Conservation (phyloP, 2,113 vertebrate species). For the Marcusenius ussheri region DNA sequence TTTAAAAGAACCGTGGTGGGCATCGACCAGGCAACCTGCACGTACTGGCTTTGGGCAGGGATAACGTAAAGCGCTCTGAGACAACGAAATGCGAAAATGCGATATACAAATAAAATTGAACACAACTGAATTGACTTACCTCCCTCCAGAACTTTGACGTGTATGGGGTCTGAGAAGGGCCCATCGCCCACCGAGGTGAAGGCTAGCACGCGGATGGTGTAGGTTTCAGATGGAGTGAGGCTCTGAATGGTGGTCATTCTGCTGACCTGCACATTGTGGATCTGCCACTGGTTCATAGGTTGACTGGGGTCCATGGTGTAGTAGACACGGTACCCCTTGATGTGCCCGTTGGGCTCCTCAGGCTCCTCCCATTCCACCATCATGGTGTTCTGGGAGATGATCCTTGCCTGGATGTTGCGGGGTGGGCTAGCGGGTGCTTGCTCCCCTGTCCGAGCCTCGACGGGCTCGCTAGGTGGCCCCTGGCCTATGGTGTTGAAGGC, state of each 20-base stretch:
- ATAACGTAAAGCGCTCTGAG: not conserved
- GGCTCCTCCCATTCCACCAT: conserved; percentile 97
- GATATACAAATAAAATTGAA: not conserved
- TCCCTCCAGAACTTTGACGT: conserved; percentile 93
- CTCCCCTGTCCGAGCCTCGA: conserved; percentile 88
- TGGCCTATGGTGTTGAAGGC: conserved; percentile 95
- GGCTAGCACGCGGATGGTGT: conserved; percentile 86
- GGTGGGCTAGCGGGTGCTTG: conserved; percentile 92
- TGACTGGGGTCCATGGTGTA: conserved; percentile 91
- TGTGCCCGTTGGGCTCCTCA: conserved; percentile 92
- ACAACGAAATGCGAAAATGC: not conserved
- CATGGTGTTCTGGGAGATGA: conserved; percentile 90
- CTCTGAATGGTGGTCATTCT: conserved; percentile 88
- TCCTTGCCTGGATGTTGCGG: conserved; percentile 83
- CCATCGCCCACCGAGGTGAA: conserved; percentile 96
- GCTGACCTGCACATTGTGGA: conserved; percentile 94
- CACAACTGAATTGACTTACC: conserved; percentile 57
- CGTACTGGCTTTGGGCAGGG: not conserved
- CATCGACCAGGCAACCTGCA: too few species aligned
- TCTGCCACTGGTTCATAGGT: conserved; percentile 85
- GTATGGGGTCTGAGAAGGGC: conserved; percentile 89
- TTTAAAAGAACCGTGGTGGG: not conserved
- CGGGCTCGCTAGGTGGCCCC: conserved; percentile 86
- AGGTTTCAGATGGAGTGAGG: conserved; percentile 82
- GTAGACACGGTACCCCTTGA: conserved; percentile 89